Percentiles rank a stretch among this genome's conserved stretches.
These are phyloP conservation scores for Ophion costatus DNA, from an alignment of 2,888 invertebrate genomes.

Conservation along the genomic window DNA sequence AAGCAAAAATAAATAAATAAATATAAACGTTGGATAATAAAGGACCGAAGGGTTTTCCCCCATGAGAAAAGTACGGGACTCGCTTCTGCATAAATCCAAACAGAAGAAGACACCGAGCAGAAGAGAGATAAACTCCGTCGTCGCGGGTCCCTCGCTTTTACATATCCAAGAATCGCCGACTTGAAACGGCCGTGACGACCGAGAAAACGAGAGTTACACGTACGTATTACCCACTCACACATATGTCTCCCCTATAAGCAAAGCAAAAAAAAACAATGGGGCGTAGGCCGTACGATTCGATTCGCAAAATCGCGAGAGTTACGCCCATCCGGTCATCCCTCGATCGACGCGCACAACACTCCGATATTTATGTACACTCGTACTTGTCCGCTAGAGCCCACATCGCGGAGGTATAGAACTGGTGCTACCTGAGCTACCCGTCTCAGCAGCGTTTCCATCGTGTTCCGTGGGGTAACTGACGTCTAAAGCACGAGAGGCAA, in stretches of 20 bases:
- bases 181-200: slow-evolving; percentile 50
- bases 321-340: not conserved
- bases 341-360: not conserved
- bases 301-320: not conserved
- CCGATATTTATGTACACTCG: not conserved
- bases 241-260: not conserved
- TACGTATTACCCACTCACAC: not conserved
- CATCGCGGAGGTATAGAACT: slow-evolving; percentile 37
- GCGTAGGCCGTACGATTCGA: not conserved
- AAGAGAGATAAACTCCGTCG: slow-evolving; percentile 15
- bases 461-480: slow-evolving; percentile 57
- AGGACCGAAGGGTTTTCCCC: slow-evolving; percentile 8
- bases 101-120: slow-evolving; percentile 1
- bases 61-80: slow-evolving; percentile 58
- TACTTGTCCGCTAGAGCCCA: not conserved
- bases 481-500: slow-evolving; percentile 60
- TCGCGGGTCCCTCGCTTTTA: slow-evolving; percentile 39
- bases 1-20: not conserved
- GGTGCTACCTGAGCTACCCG: slow-evolving; percentile 60
- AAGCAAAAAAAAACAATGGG: slow-evolving; percentile 8
- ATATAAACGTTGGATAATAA: not conserved
- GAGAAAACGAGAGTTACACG: slow-evolving; percentile 14
- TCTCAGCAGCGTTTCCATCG: slow-evolving; percentile 33
- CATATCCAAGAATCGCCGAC: slow-evolving; percentile 46
- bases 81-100: slow-evolving; percentile 26